phyloP scores from a whole-genome alignment of 2,113 vertebrate genomes.

The Eonycteris spelaea region DNA sequence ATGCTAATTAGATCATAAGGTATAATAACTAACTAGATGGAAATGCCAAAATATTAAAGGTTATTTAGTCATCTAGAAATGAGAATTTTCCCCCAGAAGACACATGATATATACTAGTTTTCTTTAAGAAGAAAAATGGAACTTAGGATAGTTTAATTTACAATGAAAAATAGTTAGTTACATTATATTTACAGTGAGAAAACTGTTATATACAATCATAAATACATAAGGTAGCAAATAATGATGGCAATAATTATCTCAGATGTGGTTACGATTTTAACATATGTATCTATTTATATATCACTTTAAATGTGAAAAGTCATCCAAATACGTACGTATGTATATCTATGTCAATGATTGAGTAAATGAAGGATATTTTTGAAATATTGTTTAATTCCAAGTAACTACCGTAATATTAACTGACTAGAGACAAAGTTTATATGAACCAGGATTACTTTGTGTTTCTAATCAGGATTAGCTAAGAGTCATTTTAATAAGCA shows the following conservation, averaged over 20 bases:
- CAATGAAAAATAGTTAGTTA: background rate
- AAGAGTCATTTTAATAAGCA: constrained; percentile 9
- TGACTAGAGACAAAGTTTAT: background rate
- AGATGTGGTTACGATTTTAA: background rate
- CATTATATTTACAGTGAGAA: background rate
- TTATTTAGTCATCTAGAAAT: constrained; percentile 78
- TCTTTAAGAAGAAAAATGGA: background rate
- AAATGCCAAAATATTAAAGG: constrained; percentile 80
- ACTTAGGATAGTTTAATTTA: constrained; percentile 20
- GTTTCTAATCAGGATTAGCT: background rate
- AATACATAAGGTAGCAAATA: background rate
- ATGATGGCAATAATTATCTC: background rate
- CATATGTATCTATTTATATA: background rate
- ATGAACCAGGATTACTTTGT: background rate
- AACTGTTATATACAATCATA: background rate
- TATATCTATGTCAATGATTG: background rate
- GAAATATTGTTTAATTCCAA: background rate
- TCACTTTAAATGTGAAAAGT: background rate
- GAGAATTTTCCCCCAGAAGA: constrained; percentile 50
- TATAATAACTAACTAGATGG: constrained; percentile 75
- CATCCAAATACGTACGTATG: background rate
- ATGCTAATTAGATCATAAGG: constrained; percentile 82
- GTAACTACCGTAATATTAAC: background rate
- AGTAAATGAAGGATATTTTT: background rate
- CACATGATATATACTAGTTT: background rate